A percentile compares a stretch with the other conserved stretches of the same genome.
Evolutionary conservation across 2,888 invertebrate species (phyloP).

Genomic region (Palloptera scutellata): DNA sequence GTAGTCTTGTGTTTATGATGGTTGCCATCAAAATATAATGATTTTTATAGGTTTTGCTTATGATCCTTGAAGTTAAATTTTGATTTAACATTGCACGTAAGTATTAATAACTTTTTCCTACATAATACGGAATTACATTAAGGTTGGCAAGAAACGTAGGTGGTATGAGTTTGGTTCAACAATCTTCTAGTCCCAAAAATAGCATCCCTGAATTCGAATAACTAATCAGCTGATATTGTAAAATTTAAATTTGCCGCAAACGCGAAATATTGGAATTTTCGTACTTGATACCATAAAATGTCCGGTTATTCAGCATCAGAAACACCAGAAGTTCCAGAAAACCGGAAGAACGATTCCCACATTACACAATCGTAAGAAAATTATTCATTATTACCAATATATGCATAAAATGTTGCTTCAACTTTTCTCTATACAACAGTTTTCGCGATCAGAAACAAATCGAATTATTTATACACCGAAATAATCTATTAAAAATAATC

Average conservation of each 20-base stretch:
- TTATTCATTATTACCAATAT: neutral
- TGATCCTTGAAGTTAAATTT: no score
- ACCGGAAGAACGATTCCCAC: conserved; percentile 3
- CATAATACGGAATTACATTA: no score
- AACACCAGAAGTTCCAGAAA: neutral
- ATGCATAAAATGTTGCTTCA: neutral
- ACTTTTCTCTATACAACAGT: conserved; percentile 38
- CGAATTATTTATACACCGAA: conserved; percentile 47
- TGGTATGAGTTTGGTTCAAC: no score
- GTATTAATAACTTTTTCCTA: no score
- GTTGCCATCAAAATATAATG: no score
- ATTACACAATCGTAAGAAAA: conserved; percentile 26
- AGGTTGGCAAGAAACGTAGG: no score
- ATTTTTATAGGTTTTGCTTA: no score
- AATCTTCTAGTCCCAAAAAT: no score
- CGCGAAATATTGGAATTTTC: neutral
- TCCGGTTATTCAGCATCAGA: neutral
- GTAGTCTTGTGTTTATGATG: no score
- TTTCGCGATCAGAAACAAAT: conserved; percentile 55
- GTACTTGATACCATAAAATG: conserved; percentile 6
- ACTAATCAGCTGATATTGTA: neutral
- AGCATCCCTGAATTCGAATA: no score
- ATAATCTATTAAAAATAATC: conserved; percentile 48
- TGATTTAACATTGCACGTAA: no score
- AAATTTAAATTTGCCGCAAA: neutral